Conservation (phyloP, 2,113 vertebrate genomes). For the Scolopax mira region DNA sequence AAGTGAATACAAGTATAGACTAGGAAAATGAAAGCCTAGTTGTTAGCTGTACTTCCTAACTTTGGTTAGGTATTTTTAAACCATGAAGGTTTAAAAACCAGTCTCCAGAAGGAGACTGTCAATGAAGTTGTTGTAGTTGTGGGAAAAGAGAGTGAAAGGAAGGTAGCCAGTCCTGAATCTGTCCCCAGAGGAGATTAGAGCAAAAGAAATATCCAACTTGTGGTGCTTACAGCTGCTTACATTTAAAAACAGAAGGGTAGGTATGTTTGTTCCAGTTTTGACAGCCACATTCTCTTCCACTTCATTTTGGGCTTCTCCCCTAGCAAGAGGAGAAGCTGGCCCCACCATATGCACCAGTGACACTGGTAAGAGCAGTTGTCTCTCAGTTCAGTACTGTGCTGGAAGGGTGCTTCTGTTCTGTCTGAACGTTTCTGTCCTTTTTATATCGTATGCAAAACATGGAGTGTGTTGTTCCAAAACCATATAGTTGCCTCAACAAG, state of each 20-base stretch:
- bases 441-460: neutral
- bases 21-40: neutral
- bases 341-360: rapidly evolving
- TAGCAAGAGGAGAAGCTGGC: neutral
- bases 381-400: neutral
- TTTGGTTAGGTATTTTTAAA: neutral
- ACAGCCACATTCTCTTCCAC: neutral
- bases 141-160: neutral
- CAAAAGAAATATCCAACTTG: neutral
- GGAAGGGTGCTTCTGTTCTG: neutral
- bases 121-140: neutral
- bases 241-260: neutral
- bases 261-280: neutral
- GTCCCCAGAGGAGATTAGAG: neutral
- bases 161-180: neutral
- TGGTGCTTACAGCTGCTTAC: neutral
- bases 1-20: neutral
- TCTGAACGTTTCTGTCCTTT: neutral
- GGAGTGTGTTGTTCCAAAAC: neutral
- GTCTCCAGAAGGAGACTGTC: neutral
- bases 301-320: neutral
- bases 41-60: neutral
- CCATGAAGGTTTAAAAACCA: neutral
- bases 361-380: neutral
- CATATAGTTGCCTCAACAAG: neutral